These are phyloP conservation scores for Phasianus colchicus DNA, from an alignment of 2,113 vertebrate genomes.

Conservation along the genomic window DNA sequence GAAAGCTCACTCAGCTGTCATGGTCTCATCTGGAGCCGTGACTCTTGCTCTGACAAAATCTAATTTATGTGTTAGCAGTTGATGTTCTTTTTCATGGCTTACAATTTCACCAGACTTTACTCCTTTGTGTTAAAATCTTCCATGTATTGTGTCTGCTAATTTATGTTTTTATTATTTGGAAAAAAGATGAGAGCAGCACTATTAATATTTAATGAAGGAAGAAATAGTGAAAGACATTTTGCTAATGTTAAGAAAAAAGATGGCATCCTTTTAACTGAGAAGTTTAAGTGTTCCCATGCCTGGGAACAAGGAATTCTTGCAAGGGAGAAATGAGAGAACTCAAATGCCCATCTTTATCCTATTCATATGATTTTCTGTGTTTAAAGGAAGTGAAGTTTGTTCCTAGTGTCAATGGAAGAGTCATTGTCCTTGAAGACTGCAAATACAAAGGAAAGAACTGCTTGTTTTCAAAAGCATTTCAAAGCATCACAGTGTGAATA, in stretches of 20 bases:
- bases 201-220: neutral
- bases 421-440: neutral
- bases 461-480: neutral
- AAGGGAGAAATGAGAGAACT: neutral
- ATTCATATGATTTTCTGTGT: neutral
- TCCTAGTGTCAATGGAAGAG: neutral
- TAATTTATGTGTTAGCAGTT: neutral
- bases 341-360: neutral
- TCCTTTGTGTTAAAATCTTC: neutral
- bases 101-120: neutral
- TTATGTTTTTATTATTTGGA: neutral
- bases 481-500: neutral
- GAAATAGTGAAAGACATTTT: neutral
- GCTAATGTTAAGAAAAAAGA: neutral
- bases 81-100: neutral
- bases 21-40: neutral
- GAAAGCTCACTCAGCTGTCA: neutral
- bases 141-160: neutral
- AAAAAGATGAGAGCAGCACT: neutral
- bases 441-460: neutral
- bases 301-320: neutral
- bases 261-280: neutral
- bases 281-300: neutral
- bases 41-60: neutral
- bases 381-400: neutral